Percentiles rank a stretch among this genome's conserved stretches.
Evolutionary conservation across 2,797 vertebrate genomes (phyloP).

Genomic region (Molossus alvarezi): DNA sequence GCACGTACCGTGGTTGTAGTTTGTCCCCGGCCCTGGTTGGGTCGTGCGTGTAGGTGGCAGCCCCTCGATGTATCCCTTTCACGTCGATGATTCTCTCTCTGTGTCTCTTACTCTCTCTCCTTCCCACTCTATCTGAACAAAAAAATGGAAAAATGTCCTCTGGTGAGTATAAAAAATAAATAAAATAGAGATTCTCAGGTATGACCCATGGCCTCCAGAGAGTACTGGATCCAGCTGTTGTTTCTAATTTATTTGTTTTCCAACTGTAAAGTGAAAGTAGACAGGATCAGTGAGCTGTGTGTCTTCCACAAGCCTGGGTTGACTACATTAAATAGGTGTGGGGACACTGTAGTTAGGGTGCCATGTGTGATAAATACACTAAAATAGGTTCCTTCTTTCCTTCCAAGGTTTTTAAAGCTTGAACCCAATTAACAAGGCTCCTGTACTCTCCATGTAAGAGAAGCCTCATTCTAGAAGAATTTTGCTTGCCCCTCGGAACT

Average conservation of each 20-base stretch:
- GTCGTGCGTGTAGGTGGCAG: no score
- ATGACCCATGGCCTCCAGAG: not conserved
- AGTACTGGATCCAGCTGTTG: not conserved
- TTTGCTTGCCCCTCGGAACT: not conserved
- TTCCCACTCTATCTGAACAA: no score
- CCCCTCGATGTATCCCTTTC: no score
- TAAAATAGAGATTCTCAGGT: not conserved
- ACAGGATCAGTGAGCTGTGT: fast-evolving
- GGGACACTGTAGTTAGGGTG: fast-evolving
- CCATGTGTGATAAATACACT: not conserved
- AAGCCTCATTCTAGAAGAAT: not conserved
- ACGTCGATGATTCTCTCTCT: no score
- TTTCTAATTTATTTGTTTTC: not conserved
- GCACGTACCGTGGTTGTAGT: no score
- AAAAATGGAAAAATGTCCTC: no score
- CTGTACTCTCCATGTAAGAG: not conserved
- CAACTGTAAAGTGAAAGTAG: not conserved
- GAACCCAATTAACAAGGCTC: not conserved
- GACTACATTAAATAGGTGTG: not conserved
- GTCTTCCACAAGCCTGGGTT: fast-evolving
- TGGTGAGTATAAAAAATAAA: no score
- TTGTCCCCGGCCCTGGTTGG: no score
- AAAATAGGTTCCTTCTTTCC: not conserved
- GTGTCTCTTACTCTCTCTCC: no score
- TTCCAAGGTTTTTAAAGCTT: not conserved